phyloP scores from a whole-genome alignment of 2,888 invertebrate species.

The Tachina grossa region DNA sequence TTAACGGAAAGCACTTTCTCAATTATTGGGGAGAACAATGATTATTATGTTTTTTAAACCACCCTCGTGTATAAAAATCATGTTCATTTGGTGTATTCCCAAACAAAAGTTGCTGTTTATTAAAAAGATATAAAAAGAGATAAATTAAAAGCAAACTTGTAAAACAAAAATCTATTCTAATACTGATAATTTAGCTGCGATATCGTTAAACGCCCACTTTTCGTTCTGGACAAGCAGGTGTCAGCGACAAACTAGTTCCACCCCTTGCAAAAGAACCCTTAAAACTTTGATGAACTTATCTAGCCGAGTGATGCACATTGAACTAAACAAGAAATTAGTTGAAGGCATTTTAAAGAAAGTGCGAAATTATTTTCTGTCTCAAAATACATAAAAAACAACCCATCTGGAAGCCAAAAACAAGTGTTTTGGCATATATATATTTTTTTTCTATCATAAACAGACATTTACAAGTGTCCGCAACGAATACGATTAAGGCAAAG shows the following conservation, averaged over 20 bases:
- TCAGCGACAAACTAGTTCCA: not conserved
- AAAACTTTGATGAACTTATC: conserved; percentile 1
- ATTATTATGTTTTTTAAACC: no score
- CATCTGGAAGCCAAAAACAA: conserved; percentile 46
- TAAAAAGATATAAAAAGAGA: not conserved
- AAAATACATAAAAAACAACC: conserved; percentile 45
- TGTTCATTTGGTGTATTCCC: no score
- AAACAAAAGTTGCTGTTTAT: no score
- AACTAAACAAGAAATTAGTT: not conserved
- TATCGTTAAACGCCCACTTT: conserved; percentile 55
- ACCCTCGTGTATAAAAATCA: no score
- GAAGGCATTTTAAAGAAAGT: conserved; percentile 20
- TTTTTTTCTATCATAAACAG: conserved; percentile 10
- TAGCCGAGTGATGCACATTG: conserved; percentile 1
- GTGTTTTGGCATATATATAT: conserved; percentile 51
- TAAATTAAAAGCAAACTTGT: not conserved
- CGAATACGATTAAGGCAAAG: conserved; percentile 55
- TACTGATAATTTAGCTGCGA: conserved; percentile 30
- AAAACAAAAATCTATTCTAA: conserved; percentile 11
- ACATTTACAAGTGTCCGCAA: conserved; percentile 55
- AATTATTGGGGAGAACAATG: no score
- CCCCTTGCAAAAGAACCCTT: conserved; percentile 2
- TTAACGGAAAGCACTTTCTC: no score
- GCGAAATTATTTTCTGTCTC: conserved; percentile 25
- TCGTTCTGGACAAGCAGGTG: conserved; percentile 63